Evolutionary conservation across 2,113 vertebrate genomes (phyloP).

Genomic region (Andinoacara biseriatus): DNA sequence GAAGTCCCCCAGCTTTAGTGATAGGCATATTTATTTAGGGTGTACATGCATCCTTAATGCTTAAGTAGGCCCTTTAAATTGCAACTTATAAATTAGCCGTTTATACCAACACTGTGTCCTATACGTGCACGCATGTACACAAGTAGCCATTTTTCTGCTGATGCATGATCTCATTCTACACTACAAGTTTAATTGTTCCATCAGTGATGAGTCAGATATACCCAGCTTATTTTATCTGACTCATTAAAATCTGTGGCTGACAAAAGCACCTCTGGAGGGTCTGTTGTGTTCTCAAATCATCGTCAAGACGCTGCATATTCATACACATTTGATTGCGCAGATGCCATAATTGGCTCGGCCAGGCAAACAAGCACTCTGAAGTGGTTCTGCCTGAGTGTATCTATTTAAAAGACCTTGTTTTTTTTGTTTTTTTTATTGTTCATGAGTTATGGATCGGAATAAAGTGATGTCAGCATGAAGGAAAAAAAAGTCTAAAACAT

Average conservation of each 20-base stretch:
- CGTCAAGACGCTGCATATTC: slow-evolving; percentile 22
- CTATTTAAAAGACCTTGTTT: slow-evolving; percentile 28
- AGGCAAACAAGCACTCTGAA: slow-evolving; percentile 37
- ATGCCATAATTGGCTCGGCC: slow-evolving; percentile 56
- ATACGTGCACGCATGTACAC: neutral
- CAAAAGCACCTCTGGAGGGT: slow-evolving; percentile 41
- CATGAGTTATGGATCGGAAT: slow-evolving; percentile 34
- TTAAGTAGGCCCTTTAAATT: neutral
- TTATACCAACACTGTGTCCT: neutral
- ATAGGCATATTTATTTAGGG: neutral
- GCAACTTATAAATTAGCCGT: neutral
- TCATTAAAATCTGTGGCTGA: slow-evolving; percentile 28
- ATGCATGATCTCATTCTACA: neutral
- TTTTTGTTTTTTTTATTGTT: neutral
- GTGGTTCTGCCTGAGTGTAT: slow-evolving; percentile 27
- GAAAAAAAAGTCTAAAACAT: slow-evolving; percentile 36
- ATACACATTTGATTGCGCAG: slow-evolving; percentile 48
- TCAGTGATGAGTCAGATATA: slow-evolving; percentile 11
- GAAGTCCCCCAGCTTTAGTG: neutral
- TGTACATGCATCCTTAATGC: neutral
- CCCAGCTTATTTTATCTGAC: slow-evolving; percentile 43
- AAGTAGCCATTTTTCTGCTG: neutral
- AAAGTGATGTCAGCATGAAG: slow-evolving; percentile 48
- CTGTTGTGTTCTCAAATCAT: slow-evolving; percentile 33
- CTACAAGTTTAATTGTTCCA: slow-evolving; percentile 27